Percentiles rank a stretch among this genome's conserved stretches.
These are phyloP conservation scores for Lipotes vexillifer DNA, from an alignment of 2,113 vertebrate genomes.

Conservation along the genomic window DNA sequence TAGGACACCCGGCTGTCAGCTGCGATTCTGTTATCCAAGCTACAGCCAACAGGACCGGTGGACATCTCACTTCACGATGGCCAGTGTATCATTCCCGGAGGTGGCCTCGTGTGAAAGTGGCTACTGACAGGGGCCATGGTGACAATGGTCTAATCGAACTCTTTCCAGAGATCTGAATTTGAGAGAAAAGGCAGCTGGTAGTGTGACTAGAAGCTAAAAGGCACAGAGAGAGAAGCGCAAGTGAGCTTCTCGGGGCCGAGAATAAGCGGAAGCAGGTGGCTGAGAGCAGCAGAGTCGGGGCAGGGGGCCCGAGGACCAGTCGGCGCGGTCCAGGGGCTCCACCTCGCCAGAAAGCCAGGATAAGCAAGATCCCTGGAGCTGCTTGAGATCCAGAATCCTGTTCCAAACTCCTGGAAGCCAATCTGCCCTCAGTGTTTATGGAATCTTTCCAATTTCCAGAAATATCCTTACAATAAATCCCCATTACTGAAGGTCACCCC, in stretches of 20 bases:
- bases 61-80: neutral
- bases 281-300: neutral
- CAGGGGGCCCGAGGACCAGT: neutral
- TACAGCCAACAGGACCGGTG: neutral
- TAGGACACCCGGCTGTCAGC: neutral
- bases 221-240: neutral
- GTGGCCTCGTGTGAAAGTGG: neutral
- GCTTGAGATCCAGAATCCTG: neutral
- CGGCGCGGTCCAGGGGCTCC: accelerated
- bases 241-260: neutral
- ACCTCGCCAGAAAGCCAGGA: neutral
- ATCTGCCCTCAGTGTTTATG: neutral
- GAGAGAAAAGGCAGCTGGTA: neutral
- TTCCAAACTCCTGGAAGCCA: neutral
- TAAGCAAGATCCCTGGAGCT: neutral
- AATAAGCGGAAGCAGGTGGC: neutral
- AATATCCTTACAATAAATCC: neutral
- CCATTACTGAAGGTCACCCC: neutral
- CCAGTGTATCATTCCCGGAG: neutral
- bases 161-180: neutral
- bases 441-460: neutral
- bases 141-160: neutral
- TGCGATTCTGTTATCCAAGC: neutral
- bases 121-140: neutral
- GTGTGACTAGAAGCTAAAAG: neutral